phyloP scores from a whole-genome alignment of 2,888 invertebrate genomes.

The Aromia moschata region DNA sequence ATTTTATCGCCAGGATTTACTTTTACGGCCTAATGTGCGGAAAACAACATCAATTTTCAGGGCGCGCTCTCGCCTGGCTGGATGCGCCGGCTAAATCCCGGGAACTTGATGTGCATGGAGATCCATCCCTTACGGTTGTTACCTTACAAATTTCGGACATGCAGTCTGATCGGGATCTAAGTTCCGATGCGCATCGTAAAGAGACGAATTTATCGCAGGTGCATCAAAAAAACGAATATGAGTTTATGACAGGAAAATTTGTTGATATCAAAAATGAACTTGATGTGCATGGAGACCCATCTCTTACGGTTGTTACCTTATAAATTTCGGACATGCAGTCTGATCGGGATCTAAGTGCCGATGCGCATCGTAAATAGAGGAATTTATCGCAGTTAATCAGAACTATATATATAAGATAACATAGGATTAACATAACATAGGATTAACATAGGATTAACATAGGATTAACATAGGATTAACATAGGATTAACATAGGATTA shows the following conservation, averaged over 20 bases:
- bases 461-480: no score
- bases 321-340: background rate
- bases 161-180: constrained; percentile 10
- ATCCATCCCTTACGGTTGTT: constrained; percentile 1
- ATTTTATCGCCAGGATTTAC: background rate
- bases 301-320: background rate
- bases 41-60: background rate
- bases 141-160: background rate
- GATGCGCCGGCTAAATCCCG: background rate
- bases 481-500: no score
- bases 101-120: background rate
- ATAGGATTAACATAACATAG: no score
- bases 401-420: no score
- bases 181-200: constrained; percentile 14
- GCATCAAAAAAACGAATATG: no score
- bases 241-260: no score
- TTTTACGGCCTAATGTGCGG: background rate
- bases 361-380: constrained; percentile 13
- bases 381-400: no score
- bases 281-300: background rate
- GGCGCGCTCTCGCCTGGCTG: background rate
- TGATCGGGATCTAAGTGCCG: constrained; percentile 15
- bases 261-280: no score
- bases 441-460: no score
- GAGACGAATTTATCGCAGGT: constrained; percentile 21